These are phyloP conservation scores for Caenorhabditis sinica DNA, from an alignment of 2,888 invertebrate genomes.

Conservation along the genomic window DNA sequence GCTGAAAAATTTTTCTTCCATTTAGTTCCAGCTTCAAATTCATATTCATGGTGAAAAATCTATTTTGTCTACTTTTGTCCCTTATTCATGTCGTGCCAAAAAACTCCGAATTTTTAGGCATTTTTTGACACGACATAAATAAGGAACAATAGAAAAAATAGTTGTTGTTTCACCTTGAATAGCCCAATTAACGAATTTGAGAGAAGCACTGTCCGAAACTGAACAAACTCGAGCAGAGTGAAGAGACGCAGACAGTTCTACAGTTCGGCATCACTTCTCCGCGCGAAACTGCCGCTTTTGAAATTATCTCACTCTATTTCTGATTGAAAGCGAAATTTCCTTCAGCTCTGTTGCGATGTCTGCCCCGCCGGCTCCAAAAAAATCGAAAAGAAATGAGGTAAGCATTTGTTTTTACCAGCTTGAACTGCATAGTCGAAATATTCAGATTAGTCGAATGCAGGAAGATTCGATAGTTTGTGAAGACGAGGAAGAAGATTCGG, in stretches of 20 bases:
- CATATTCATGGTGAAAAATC: too few species aligned
- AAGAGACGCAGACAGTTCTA: constrained; percentile 41
- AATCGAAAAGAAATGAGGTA: constrained; percentile 47
- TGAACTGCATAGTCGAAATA: neutral
- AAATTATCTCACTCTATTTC: neutral
- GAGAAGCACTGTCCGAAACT: too few species aligned
- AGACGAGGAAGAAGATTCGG: constrained; percentile 53
- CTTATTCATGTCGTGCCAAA: too few species aligned
- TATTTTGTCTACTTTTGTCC: too few species aligned
- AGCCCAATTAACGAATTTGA: too few species aligned
- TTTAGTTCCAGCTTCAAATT: too few species aligned
- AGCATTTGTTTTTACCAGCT: neutral
- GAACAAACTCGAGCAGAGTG: neutral
- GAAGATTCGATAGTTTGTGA: constrained; percentile 62
- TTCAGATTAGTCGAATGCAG: constrained; percentile 22
- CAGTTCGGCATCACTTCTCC: neutral
- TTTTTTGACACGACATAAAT: too few species aligned
- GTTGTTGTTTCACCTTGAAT: too few species aligned
- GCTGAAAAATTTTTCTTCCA: too few species aligned
- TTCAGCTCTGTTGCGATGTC: constrained; percentile 9
- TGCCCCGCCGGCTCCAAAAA: constrained; percentile 61
- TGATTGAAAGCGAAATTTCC: neutral
- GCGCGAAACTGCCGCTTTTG: constrained; percentile 18
- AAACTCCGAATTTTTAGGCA: too few species aligned
- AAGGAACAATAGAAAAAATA: too few species aligned